Evolutionary conservation across 2,113 vertebrate genomes (phyloP).

Genomic region (Mesocricetus auratus): DNA sequence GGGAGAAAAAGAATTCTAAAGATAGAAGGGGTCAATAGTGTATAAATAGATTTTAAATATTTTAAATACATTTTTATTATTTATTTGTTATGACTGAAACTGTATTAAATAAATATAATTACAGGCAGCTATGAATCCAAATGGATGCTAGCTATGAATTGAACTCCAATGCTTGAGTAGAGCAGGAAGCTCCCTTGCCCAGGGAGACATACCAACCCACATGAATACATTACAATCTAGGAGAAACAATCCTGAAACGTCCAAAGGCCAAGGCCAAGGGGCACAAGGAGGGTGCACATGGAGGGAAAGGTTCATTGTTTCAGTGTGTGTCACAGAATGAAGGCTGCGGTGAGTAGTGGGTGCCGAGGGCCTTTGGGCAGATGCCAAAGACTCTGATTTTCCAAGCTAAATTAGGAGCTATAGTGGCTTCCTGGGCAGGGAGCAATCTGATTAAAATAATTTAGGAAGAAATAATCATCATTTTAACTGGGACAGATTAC

Average conservation of each 20-base stretch:
- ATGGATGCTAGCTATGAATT: neutral
- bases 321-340: neutral
- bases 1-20: neutral
- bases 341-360: neutral
- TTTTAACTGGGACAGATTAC: conserved; percentile 65
- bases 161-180: neutral
- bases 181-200: neutral
- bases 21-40: neutral
- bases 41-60: neutral
- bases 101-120: neutral
- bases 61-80: neutral
- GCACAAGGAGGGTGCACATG: neutral
- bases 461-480: conserved; percentile 42
- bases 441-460: conserved; percentile 70
- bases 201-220: neutral
- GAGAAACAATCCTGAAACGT: neutral
- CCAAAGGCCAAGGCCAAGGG: neutral
- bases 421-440: conserved; percentile 30
- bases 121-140: neutral
- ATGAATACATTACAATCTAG: neutral
- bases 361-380: conserved; percentile 35
- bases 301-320: neutral
- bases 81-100: too few species aligned
- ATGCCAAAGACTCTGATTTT: conserved; percentile 55
- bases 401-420: conserved; percentile 59